These are phyloP conservation scores for Dipus sagitta DNA, from an alignment of 2,797 vertebrate genomes.

Conservation along the genomic window DNA sequence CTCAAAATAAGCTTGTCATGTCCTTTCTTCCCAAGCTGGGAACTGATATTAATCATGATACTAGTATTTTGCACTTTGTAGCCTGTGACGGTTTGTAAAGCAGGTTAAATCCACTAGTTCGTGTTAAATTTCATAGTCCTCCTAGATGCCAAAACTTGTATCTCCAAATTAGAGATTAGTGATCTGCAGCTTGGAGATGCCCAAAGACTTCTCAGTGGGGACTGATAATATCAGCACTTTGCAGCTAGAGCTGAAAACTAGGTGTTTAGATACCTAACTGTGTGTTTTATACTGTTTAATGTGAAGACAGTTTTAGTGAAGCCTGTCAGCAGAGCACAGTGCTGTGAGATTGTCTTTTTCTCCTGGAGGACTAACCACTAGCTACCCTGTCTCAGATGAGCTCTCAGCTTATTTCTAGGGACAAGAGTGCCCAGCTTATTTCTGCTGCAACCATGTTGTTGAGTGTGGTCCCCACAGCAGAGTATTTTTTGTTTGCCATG, in stretches of 20 bases:
- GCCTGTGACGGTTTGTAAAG: slow-evolving; percentile 4
- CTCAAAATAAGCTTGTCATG: slow-evolving; percentile 1
- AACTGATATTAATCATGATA: background rate
- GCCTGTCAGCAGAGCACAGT: background rate
- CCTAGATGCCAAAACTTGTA: slow-evolving; percentile 15
- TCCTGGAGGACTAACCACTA: background rate
- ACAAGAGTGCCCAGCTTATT: background rate
- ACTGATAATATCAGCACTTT: rapidly evolving
- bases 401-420: background rate
- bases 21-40: background rate
- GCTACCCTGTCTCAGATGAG: background rate
- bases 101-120: slow-evolving; percentile 7
- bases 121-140: slow-evolving; percentile 29
- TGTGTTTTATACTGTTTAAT: background rate
- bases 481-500: rapidly evolving
- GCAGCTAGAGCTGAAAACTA: background rate
- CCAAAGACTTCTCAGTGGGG: background rate
- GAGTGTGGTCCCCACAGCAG: background rate
- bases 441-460: background rate
- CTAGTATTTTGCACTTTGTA: too few species aligned
- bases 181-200: background rate
- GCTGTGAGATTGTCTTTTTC: background rate
- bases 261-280: background rate
- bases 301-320: background rate
- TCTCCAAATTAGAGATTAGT: background rate